phyloP scores from a whole-genome alignment of 2,113 vertebrate species.

The Daphoenositta chrysoptera region DNA sequence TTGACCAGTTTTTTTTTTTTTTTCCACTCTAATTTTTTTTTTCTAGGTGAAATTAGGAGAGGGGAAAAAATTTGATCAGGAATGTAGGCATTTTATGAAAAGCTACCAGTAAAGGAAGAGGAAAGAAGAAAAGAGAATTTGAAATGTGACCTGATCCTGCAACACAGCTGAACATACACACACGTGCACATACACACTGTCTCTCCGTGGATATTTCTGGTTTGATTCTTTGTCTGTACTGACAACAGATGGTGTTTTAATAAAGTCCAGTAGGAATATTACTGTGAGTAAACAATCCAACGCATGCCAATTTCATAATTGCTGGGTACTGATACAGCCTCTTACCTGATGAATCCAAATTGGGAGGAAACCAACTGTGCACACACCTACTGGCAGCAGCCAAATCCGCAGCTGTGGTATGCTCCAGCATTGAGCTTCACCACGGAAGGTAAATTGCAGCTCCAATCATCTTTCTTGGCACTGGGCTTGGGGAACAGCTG shows the following conservation, averaged over 20 bases:
- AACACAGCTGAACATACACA: not conserved
- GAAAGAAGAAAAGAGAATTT: not conserved
- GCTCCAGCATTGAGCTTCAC: slow-evolving; percentile 70
- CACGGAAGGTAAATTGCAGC: slow-evolving; percentile 81
- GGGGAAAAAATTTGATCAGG: not conserved
- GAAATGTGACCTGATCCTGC: not conserved
- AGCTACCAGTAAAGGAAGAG: not conserved
- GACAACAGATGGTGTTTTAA: slow-evolving; percentile 99
- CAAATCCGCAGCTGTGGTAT: slow-evolving; percentile 89
- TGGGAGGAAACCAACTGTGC: slow-evolving; percentile 78
- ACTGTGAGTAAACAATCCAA: slow-evolving; percentile 98
- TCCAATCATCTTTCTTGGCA: slow-evolving; percentile 78
- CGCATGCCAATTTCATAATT: slow-evolving; percentile 99
- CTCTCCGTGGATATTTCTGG: slow-evolving; percentile 57
- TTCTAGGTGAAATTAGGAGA: not conserved
- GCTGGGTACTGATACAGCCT: slow-evolving; percentile 96
- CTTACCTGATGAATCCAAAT: slow-evolving; percentile 90
- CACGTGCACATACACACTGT: not conserved
- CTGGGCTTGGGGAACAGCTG: slow-evolving; percentile 56
- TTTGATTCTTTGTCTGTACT: slow-evolving; percentile 83
- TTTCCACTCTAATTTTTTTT: not conserved
- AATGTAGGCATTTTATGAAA: not conserved
- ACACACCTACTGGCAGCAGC: slow-evolving; percentile 85
- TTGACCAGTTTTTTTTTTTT: not conserved
- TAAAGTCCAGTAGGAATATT: slow-evolving; percentile 99